Evolutionary conservation across 2,797 vertebrate genomes (phyloP).

Genomic region (Leptodactylus fallax): DNA sequence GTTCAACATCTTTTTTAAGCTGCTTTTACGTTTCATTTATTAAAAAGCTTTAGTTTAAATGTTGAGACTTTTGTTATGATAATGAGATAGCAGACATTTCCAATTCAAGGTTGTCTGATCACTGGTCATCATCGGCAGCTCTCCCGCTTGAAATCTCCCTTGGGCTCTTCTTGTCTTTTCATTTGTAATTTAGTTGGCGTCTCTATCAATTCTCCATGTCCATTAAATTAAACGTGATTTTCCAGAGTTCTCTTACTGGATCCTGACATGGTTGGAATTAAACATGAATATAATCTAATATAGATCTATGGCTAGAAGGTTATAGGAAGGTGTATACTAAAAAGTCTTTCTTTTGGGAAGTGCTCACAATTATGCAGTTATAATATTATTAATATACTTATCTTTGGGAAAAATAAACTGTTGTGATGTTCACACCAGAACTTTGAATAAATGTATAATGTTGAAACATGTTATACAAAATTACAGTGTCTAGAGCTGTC

Average conservation of each 20-base stretch:
- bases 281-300: slow-evolving; percentile 37
- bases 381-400: not conserved
- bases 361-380: not conserved
- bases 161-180: slow-evolving; percentile 91
- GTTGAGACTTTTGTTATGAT: slow-evolving; percentile 97
- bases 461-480: not conserved
- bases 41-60: slow-evolving; percentile 93
- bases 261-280: slow-evolving; percentile 55
- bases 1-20: slow-evolving; percentile 59
- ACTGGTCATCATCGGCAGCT: slow-evolving; percentile 94
- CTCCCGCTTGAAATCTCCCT: slow-evolving; percentile 89
- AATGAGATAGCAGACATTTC: slow-evolving; percentile 96
- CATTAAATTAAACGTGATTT: slow-evolving; percentile 82
- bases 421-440: not conserved
- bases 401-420: not conserved
- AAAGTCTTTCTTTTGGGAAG: not conserved
- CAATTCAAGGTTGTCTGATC: slow-evolving; percentile 99
- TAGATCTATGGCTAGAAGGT: slow-evolving; percentile 11
- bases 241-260: slow-evolving; percentile 76
- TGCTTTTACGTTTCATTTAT: slow-evolving; percentile 86
- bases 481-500: not conserved
- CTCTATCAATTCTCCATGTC: slow-evolving; percentile 87
- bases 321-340: not conserved
- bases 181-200: slow-evolving; percentile 93
- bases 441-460: not conserved